Evolutionary conservation across 2,113 vertebrate species (phyloP).

Genomic region (Microtus oregoni): DNA sequence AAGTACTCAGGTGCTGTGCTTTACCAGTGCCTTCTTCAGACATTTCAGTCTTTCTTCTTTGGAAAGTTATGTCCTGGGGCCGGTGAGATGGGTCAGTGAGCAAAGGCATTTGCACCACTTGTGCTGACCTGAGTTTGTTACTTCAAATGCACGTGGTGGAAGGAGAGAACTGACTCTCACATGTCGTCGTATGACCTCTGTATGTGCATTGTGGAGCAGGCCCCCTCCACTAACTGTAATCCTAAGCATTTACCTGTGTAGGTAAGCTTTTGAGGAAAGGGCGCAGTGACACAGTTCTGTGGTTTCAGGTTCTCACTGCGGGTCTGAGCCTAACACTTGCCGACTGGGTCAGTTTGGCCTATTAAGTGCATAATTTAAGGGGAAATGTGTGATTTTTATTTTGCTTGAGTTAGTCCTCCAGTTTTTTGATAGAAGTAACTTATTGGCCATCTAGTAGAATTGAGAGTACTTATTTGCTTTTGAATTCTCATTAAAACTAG

Average conservation of each 20-base stretch:
- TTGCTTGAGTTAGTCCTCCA: conserved; percentile 17
- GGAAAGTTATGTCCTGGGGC: not conserved
- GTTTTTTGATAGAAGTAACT: conserved; percentile 56
- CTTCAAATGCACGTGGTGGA: too few relatives aligned
- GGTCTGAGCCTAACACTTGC: conserved; percentile 29
- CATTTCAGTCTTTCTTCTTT: not conserved
- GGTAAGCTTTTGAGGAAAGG: conserved; percentile 1
- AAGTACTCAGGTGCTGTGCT: not conserved
- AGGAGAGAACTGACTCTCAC: not conserved
- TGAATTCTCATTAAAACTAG: conserved; percentile 32
- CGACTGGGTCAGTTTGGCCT: conserved; percentile 8
- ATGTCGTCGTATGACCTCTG: not conserved
- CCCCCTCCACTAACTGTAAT: not conserved
- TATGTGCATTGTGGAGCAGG: not conserved
- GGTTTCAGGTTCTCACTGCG: conserved; percentile 40
- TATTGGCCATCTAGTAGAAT: not conserved
- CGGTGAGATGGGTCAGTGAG: not conserved
- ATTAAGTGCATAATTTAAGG: not conserved
- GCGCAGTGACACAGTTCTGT: not conserved
- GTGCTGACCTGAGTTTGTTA: not conserved
- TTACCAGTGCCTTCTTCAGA: conserved; percentile 38
- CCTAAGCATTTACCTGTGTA: conserved; percentile 33
- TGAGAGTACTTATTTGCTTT: conserved; percentile 9
- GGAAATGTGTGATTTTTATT: conserved; percentile 34
- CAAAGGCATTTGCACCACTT: not conserved